Conservation (phyloP, 2,888 invertebrate species). For the Cephonodes hylas region DNA sequence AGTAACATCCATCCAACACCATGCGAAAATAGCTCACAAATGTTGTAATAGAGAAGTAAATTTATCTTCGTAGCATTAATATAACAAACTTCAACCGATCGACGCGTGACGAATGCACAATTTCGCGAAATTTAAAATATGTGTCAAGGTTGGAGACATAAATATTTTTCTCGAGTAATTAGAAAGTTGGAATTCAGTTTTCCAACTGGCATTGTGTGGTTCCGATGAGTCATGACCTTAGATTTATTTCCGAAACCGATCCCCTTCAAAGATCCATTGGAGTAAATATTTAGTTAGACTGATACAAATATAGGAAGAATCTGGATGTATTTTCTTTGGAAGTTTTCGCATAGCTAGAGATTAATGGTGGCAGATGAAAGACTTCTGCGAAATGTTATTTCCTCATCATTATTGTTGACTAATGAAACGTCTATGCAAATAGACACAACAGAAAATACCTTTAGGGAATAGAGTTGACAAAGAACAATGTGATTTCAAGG, state of each 20-base stretch:
- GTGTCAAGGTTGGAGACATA: slow-evolving; percentile 53
- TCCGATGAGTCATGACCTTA: slow-evolving; percentile 21
- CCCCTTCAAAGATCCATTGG: slow-evolving; percentile 27
- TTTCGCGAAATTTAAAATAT: slow-evolving; percentile 42
- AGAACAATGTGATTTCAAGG: neutral
- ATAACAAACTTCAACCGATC: slow-evolving; percentile 45
- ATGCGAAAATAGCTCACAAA: slow-evolving; percentile 48
- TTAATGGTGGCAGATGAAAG: slow-evolving; percentile 10
- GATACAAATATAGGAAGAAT: slow-evolving; percentile 38
- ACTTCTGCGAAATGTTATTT: slow-evolving; percentile 3
- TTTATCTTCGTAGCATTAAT: slow-evolving; percentile 61
- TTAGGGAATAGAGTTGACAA: neutral
- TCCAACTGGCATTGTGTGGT: slow-evolving; percentile 2
- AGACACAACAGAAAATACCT: neutral
- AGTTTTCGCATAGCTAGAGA: slow-evolving; percentile 23
- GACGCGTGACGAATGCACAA: slow-evolving; percentile 37
- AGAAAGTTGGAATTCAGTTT: slow-evolving; percentile 2
- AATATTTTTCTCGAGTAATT: slow-evolving; percentile 16
- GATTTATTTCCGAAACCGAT: slow-evolving; percentile 25
- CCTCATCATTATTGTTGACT: neutral
- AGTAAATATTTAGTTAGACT: slow-evolving; percentile 39
- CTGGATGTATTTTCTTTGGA: slow-evolving; percentile 41
- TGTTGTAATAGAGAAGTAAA: slow-evolving; percentile 29
- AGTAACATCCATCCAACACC: slow-evolving; percentile 22
- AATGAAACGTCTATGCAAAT: neutral